A percentile compares a stretch with the other conserved stretches of the same genome.
phyloP scores from a whole-genome alignment of 1,140 invertebrate genomes.

The Philaenus spumarius region DNA sequence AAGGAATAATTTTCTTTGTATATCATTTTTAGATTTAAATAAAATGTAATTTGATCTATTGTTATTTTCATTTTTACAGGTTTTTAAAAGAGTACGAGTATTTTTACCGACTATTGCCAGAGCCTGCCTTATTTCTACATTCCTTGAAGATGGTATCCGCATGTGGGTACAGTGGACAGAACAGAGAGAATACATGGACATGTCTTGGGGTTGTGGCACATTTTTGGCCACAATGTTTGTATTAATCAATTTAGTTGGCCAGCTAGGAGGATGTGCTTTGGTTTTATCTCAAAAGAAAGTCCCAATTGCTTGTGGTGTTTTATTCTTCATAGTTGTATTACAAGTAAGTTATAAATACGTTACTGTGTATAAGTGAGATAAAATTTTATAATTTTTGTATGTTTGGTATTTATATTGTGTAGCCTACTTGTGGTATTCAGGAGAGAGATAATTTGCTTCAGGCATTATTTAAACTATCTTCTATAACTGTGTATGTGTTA shows the following conservation, averaged over 20 bases:
- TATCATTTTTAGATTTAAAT: no score
- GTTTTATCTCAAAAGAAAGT: conserved; percentile 90
- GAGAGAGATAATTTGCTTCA: no score
- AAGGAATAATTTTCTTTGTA: no score
- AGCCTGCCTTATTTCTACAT: conserved; percentile 97
- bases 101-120: conserved; percentile 92
- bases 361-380: no score
- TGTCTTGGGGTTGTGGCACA: conserved; percentile 95
- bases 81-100: conserved; percentile 87
- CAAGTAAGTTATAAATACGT: conserved; percentile 55
- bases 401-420: no score
- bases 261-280: conserved; percentile 93
- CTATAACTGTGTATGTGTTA: no score
- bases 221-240: conserved; percentile 91
- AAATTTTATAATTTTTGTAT: no score
- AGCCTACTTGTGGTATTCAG: no score
- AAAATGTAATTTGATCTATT: no score
- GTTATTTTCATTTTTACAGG: conserved; percentile 53
- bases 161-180: conserved; percentile 99
- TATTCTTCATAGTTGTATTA: conserved; percentile 94
- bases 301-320: conserved; percentile 85
- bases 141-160: conserved; percentile 96
- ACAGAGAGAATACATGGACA: conserved; percentile 96
- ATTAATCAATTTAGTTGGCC: conserved; percentile 89
- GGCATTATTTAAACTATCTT: no score